Percentiles rank a stretch among this genome's conserved stretches.
These are phyloP conservation scores for Drosophila arawakana DNA, from an alignment of 1,140 invertebrate genomes.

Conservation along the genomic window DNA sequence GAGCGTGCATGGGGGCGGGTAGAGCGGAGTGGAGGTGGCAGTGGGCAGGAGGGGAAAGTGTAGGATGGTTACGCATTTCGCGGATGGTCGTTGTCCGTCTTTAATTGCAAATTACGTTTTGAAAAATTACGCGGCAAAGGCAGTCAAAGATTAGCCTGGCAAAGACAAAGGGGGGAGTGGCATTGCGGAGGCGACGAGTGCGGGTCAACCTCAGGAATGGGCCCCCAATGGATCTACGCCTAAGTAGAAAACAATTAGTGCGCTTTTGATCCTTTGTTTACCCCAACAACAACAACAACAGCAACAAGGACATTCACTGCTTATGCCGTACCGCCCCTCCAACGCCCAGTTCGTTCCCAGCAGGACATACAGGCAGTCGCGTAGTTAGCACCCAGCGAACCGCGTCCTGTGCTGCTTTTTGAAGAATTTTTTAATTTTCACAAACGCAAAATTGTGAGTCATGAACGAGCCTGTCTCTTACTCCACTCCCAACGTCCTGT, in stretches of 20 bases:
- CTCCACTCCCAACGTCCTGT: neutral
- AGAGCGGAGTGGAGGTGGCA: neutral
- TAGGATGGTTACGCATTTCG: constrained; percentile 32
- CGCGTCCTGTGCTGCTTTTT: constrained; percentile 60
- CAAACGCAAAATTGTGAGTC: constrained; percentile 75
- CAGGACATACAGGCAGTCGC: constrained; percentile 39
- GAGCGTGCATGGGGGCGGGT: too few relatives aligned
- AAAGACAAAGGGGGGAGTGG: neutral
- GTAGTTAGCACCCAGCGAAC: constrained; percentile 76
- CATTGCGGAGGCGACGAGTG: neutral
- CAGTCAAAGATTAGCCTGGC: constrained; percentile 67
- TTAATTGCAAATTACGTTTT: constrained; percentile 84
- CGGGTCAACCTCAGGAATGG: constrained; percentile 5
- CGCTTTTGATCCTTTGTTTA: constrained; percentile 84
- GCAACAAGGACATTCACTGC: constrained; percentile 36
- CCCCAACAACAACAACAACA: constrained; percentile 56
- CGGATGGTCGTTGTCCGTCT: constrained; percentile 53
- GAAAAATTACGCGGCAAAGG: constrained; percentile 78
- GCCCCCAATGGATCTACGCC: constrained; percentile 42
- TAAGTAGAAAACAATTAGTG: constrained; percentile 83
- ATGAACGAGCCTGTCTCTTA: constrained; percentile 36
- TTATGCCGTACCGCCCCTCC: neutral
- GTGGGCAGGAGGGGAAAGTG: neutral
- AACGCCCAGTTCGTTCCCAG: neutral
- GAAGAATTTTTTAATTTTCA: constrained; percentile 81